Evolutionary conservation across 2,797 vertebrate genomes (phyloP).

Genomic region (Molossus alvarezi): DNA sequence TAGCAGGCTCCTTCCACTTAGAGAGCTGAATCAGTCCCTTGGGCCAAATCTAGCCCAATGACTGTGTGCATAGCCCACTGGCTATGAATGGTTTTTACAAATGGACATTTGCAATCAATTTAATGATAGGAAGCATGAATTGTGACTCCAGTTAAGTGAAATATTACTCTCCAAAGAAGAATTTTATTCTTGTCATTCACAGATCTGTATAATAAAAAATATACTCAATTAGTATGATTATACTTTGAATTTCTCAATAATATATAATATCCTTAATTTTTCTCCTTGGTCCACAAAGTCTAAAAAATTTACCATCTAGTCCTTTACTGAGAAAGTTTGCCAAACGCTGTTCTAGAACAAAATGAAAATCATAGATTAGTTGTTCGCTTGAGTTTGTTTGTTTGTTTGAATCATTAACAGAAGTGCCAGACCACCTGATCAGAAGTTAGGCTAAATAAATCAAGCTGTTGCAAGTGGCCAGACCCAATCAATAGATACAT

Average conservation of each 20-base stretch:
- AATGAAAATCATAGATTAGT: constrained; percentile 25
- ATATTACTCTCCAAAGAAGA: background rate
- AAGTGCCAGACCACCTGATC: background rate
- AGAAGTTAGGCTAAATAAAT: constrained; percentile 20
- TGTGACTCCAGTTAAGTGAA: constrained; percentile 3
- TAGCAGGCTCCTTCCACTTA: background rate
- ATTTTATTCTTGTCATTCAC: constrained; percentile 24
- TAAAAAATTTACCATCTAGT: constrained; percentile 9
- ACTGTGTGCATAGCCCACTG: background rate
- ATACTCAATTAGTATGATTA: background rate
- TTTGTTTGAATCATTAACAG: background rate
- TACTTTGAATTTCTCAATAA: constrained; percentile 57
- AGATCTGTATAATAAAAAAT: background rate
- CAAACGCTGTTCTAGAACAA: background rate
- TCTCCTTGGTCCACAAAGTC: background rate
- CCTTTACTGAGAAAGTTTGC: constrained; percentile 7
- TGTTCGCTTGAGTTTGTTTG: background rate
- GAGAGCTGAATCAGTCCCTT: background rate
- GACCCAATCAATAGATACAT: background rate
- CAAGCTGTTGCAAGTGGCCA: background rate
- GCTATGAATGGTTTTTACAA: background rate
- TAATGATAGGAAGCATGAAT: background rate
- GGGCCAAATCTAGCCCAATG: background rate
- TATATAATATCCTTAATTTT: constrained; percentile 50
- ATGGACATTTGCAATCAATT: constrained; percentile 39